Conservation (phyloP, 2,888 invertebrate genomes). For the Acanthopleura granulata region DNA sequence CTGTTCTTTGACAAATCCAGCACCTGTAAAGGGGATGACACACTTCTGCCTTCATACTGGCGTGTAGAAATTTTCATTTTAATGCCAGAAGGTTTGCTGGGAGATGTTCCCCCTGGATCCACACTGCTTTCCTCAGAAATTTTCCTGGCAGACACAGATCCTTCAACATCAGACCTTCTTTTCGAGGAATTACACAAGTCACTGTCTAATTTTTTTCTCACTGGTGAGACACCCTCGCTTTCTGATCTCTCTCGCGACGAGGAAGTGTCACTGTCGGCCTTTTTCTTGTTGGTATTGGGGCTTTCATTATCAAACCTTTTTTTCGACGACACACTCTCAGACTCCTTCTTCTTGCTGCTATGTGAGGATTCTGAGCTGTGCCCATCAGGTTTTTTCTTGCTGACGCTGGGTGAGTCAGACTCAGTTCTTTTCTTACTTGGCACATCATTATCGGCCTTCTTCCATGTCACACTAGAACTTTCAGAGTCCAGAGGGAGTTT, state of each 20-base stretch:
- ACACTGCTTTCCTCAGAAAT: neutral
- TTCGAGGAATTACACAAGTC: neutral
- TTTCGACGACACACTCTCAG: neutral
- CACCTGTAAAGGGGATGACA: neutral
- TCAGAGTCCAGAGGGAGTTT: neutral
- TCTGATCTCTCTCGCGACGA: neutral
- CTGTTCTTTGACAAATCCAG: constrained; percentile 13
- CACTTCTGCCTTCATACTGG: neutral
- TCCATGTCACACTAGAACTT: neutral
- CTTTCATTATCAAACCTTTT: neutral
- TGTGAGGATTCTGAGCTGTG: neutral
- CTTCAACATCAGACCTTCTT: neutral
- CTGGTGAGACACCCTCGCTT: neutral
- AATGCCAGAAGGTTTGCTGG: neutral
- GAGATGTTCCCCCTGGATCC: neutral
- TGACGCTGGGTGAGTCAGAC: neutral
- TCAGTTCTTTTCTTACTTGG: neutral
- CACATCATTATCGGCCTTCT: neutral
- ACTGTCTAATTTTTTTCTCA: neutral
- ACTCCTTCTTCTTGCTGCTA: neutral
- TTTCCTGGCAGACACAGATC: neutral
- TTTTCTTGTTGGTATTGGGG: neutral
- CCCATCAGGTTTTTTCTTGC: neutral
- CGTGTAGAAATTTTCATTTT: constrained; percentile 17
- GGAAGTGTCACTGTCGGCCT: neutral